A percentile compares a stretch with the other conserved stretches of the same genome.
Conservation (phyloP, 2,888 invertebrate genomes). For the Drosophila pseudotalamancana region DNA sequence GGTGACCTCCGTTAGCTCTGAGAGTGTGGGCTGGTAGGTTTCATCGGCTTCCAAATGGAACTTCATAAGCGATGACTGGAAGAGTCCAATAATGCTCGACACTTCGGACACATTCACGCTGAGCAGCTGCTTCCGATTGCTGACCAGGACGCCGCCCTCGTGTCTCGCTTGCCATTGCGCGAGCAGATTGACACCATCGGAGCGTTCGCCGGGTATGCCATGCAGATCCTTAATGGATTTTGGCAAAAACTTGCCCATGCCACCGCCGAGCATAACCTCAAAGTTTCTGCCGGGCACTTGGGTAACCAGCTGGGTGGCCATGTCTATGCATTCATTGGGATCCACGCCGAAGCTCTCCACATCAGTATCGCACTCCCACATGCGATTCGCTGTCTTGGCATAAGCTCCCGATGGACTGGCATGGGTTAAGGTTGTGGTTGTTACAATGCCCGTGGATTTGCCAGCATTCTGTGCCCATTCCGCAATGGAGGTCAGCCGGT, state of each 20-base stretch:
- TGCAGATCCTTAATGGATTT: conserved; percentile 84
- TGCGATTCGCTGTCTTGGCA: conserved; percentile 87
- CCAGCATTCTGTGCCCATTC: conserved; percentile 88
- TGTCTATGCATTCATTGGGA: conserved; percentile 86
- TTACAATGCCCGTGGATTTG: conserved; percentile 88
- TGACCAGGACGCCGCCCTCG: conserved; percentile 86
- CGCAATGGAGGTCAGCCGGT: conserved; percentile 88
- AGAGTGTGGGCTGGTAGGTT: conserved; percentile 86
- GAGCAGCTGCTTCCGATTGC: conserved; percentile 86
- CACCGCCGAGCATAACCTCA: conserved; percentile 92
- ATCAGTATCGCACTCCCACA: conserved; percentile 90
- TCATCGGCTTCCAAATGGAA: conserved; percentile 85
- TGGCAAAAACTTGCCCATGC: conserved; percentile 88
- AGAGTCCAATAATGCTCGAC: conserved; percentile 86
- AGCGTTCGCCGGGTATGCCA: conserved; percentile 85
- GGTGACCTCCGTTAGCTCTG: conserved; percentile 88
- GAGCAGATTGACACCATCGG: conserved; percentile 88
- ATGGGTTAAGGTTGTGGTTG: conserved; percentile 91
- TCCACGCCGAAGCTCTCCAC: conserved; percentile 71
- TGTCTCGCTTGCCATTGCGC: conserved; percentile 87
- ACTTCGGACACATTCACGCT: conserved; percentile 83
- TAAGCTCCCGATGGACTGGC: conserved; percentile 90
- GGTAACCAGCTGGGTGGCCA: conserved; percentile 89
- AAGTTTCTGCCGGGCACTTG: conserved; percentile 88
- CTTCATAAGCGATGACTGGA: conserved; percentile 85